Evolutionary conservation across 1,140 invertebrate genomes (phyloP).

Genomic region (Goniozus legneri): DNA sequence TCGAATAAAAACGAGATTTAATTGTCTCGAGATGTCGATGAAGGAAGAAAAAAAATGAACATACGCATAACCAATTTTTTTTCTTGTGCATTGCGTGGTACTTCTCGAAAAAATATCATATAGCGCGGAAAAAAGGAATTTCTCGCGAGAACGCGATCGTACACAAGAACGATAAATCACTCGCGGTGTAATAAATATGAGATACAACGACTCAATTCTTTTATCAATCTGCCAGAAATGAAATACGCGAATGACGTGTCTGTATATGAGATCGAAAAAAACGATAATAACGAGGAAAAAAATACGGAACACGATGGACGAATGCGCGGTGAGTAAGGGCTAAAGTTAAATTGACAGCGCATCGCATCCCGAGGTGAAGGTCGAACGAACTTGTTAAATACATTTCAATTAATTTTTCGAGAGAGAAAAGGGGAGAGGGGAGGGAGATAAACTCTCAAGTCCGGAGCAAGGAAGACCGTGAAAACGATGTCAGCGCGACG

Average conservation of each 20-base stretch:
- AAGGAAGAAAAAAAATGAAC: neutral
- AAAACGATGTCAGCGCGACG: conserved; percentile 29
- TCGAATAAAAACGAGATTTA: conserved; percentile 20
- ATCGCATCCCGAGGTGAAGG: neutral
- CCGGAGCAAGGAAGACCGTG: conserved; percentile 20
- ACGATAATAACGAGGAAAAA: too few relatives aligned
- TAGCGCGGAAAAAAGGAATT: conserved; percentile 9
- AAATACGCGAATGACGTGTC: too few relatives aligned
- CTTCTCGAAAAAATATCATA: too few relatives aligned
- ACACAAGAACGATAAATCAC: conserved; percentile 4
- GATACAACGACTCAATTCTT: conserved; percentile 17
- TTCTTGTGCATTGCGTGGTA: too few relatives aligned
- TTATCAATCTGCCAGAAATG: too few relatives aligned
- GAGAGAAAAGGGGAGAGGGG: conserved; percentile 2
- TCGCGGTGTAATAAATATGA: conserved; percentile 12
- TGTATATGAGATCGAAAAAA: too few relatives aligned
- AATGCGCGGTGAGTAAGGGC: too few relatives aligned
- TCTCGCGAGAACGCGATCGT: neutral
- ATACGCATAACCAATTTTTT: too few relatives aligned
- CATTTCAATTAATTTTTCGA: neutral
- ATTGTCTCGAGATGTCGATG: neutral
- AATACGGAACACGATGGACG: too few relatives aligned
- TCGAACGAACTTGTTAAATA: neutral
- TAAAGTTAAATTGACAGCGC: too few relatives aligned
- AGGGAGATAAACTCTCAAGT: too few relatives aligned